Conservation (phyloP, 2,113 vertebrate species). For the Calyptommatus sinebrachiatus region DNA sequence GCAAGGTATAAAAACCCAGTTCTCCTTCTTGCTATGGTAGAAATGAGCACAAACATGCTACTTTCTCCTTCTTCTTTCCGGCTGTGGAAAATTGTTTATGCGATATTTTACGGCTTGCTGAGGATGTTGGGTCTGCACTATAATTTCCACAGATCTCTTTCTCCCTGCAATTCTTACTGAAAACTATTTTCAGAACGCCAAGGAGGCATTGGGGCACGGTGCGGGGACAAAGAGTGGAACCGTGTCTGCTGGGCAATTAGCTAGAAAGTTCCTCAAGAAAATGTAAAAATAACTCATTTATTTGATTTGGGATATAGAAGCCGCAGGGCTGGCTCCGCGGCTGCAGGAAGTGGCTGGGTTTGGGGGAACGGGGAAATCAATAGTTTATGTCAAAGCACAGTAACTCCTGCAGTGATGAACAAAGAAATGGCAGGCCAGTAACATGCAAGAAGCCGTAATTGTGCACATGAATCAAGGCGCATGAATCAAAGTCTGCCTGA, state of each 20-base stretch:
- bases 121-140: not conserved
- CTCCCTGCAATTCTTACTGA: no score
- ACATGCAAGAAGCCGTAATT: not conserved
- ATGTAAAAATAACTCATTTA: not conserved
- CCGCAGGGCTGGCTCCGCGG: not conserved
- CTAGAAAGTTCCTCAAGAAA: not conserved
- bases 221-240: not conserved
- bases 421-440: not conserved
- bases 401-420: slow-evolving; percentile 7
- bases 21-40: not conserved
- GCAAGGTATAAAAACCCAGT: no score
- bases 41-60: not conserved
- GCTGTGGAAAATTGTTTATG: not conserved
- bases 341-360: not conserved
- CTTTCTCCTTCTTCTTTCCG: not conserved
- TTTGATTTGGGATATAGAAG: not conserved
- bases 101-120: not conserved
- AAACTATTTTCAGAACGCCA: not conserved
- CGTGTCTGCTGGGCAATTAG: not conserved
- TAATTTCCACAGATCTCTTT: not conserved
- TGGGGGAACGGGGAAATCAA: not conserved
- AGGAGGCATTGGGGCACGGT: not conserved
- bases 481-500: no score
- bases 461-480: not conserved
- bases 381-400: not conserved